Evolutionary conservation across 1,140 invertebrate species (phyloP).

Genomic region (Drosophila orena): DNA sequence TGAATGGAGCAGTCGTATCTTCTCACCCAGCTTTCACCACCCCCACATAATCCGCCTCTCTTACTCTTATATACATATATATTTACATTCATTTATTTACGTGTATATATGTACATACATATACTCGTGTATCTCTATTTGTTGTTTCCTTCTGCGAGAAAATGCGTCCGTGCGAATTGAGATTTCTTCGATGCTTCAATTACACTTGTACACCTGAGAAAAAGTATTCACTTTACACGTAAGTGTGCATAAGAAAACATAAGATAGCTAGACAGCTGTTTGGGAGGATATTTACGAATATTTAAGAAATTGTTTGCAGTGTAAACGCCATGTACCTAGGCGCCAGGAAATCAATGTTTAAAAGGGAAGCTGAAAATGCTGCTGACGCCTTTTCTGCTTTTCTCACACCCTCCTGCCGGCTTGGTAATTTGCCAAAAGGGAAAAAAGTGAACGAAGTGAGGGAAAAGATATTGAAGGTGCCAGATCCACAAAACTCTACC

Average conservation of each 20-base stretch:
- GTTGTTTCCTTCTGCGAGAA: conserved; percentile 42
- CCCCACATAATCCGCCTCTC: background rate
- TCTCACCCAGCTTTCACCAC: conserved; percentile 6
- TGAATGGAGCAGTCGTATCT: conserved; percentile 9
- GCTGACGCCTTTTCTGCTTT: conserved; percentile 22
- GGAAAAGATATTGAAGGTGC: conserved; percentile 24
- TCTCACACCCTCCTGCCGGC: conserved; percentile 14
- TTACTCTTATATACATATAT: background rate
- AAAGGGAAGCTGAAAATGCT: conserved; percentile 33
- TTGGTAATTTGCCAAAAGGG: conserved; percentile 62
- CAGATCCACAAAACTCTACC: conserved; percentile 1
- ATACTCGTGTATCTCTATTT: conserved; percentile 23
- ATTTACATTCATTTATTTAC: background rate
- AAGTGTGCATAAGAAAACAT: too few relatives aligned
- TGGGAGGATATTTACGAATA: background rate
- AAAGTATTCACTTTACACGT: too few relatives aligned
- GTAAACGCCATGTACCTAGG: conserved; percentile 13
- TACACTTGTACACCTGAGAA: background rate
- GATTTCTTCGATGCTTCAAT: conserved; percentile 33
- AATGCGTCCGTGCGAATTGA: conserved; percentile 55
- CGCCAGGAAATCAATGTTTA: conserved; percentile 52
- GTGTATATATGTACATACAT: background rate
- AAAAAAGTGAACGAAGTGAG: background rate
- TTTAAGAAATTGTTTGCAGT: conserved; percentile 24
- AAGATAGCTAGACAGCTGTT: too few relatives aligned